phyloP scores from a whole-genome alignment of 2,888 invertebrate genomes.

The Oscheius sp. region DNA sequence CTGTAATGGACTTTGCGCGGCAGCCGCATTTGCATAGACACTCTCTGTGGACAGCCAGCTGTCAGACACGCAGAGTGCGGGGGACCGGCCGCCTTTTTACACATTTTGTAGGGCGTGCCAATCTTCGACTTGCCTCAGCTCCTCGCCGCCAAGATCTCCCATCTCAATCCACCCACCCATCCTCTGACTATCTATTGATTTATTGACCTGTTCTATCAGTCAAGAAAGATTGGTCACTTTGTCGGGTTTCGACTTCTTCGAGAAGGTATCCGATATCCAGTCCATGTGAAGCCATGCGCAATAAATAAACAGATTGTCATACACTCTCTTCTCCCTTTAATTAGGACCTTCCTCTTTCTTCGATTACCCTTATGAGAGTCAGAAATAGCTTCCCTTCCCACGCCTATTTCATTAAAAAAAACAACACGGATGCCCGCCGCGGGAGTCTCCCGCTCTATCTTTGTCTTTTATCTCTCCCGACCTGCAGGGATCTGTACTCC shows the following conservation, averaged over 20 bases:
- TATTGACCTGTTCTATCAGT: slow-evolving; percentile 1
- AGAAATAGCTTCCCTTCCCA: too few species aligned
- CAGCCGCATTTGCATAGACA: slow-evolving; percentile 25
- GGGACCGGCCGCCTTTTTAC: slow-evolving; percentile 32
- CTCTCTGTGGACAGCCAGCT: slow-evolving; percentile 25
- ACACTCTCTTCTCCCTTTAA: slow-evolving; percentile 1
- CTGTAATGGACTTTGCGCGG: slow-evolving; percentile 27
- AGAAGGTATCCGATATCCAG: neutral
- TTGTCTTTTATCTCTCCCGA: slow-evolving; percentile 20
- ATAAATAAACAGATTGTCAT: slow-evolving; percentile 11
- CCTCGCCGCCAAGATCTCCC: slow-evolving; percentile 8
- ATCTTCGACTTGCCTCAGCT: slow-evolving; percentile 28
- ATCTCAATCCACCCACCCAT: slow-evolving; percentile 17
- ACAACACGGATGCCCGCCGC: too few species aligned
- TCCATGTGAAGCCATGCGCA: slow-evolving; percentile 3
- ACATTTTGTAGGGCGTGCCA: slow-evolving; percentile 31
- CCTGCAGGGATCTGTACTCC: neutral
- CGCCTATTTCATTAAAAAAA: too few species aligned
- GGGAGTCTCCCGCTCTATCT: slow-evolving; percentile 12
- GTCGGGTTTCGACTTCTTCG: neutral
- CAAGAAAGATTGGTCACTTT: neutral
- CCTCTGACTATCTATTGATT: slow-evolving; percentile 9
- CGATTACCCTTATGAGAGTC: too few species aligned
- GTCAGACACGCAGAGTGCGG: slow-evolving; percentile 31
- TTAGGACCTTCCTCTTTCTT: neutral